These are phyloP conservation scores for Mimachlamys varia DNA, from an alignment of 2,888 invertebrate genomes.

Conservation along the genomic window DNA sequence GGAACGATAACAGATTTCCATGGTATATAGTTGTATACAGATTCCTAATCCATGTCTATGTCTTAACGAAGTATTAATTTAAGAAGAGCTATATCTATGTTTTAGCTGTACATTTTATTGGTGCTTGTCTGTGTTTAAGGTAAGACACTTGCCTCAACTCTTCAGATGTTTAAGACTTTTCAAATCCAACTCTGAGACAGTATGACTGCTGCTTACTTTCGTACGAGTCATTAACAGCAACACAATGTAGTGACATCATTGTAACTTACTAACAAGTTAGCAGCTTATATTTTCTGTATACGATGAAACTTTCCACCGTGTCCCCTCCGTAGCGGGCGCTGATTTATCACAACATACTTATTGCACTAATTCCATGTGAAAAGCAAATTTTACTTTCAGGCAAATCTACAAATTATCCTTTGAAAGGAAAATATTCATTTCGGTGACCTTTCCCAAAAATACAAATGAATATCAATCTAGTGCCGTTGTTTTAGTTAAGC, in stretches of 20 bases:
- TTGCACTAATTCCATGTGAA: too few species aligned
- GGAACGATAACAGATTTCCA: background rate
- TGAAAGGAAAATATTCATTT: too few species aligned
- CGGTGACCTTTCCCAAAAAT: too few species aligned
- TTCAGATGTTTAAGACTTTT: background rate
- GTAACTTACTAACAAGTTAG: background rate
- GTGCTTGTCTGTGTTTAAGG: background rate
- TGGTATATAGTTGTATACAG: background rate
- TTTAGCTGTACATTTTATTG: slow-evolving; percentile 26
- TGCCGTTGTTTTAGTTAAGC: too few species aligned
- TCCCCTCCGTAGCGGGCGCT: too few species aligned
- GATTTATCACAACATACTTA: too few species aligned
- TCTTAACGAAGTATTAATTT: background rate
- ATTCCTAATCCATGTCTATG: background rate
- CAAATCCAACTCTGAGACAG: background rate
- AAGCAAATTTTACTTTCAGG: too few species aligned
- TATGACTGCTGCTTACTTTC: background rate
- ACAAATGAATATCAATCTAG: too few species aligned
- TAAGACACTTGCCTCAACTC: background rate
- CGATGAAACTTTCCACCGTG: background rate
- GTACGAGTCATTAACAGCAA: background rate
- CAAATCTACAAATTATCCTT: too few species aligned
- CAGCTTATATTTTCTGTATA: background rate
- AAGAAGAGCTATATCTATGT: background rate
- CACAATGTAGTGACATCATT: background rate